Conservation (phyloP, 2,888 invertebrate genomes). For the Mythimna ferrago region DNA sequence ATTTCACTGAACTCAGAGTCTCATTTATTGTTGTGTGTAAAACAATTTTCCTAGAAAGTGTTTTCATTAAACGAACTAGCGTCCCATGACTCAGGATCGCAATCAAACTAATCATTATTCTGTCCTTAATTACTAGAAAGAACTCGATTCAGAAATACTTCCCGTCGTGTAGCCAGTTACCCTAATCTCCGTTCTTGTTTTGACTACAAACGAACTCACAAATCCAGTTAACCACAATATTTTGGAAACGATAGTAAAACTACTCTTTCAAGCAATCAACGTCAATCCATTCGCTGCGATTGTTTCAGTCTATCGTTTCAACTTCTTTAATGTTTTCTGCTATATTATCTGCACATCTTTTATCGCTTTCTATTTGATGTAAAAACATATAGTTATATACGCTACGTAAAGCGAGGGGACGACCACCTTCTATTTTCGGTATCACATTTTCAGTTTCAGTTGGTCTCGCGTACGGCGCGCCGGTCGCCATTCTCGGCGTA, state of each 20-base stretch:
- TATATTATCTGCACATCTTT: slow-evolving; percentile 66
- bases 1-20: slow-evolving; percentile 5
- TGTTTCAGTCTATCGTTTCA: slow-evolving; percentile 16
- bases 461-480: slow-evolving; percentile 79
- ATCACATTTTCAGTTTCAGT: slow-evolving; percentile 87
- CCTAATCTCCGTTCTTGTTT: slow-evolving; percentile 48
- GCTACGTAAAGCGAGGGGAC: slow-evolving; percentile 76
- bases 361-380: slow-evolving; percentile 75
- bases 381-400: slow-evolving; percentile 68
- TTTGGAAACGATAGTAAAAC: slow-evolving; percentile 22
- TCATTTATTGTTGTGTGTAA: background rate
- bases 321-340: slow-evolving; percentile 8
- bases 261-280: slow-evolving; percentile 1
- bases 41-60: slow-evolving; percentile 6
- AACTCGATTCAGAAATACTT: slow-evolving; percentile 41
- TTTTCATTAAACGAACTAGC: slow-evolving; percentile 25
- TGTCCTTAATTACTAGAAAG: slow-evolving; percentile 48
- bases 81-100: slow-evolving; percentile 26
- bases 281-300: background rate
- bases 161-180: slow-evolving; percentile 37
- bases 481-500: slow-evolving; percentile 77
- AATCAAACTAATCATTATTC: slow-evolving; percentile 26
- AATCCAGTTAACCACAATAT: slow-evolving; percentile 36
- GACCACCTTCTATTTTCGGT: slow-evolving; percentile 86
- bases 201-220: slow-evolving; percentile 42